Evolutionary conservation across 2,113 vertebrate genomes (phyloP), one percentile per base, ranked within the genome.

Genomic region (Geothlypis trichas): DNA sequence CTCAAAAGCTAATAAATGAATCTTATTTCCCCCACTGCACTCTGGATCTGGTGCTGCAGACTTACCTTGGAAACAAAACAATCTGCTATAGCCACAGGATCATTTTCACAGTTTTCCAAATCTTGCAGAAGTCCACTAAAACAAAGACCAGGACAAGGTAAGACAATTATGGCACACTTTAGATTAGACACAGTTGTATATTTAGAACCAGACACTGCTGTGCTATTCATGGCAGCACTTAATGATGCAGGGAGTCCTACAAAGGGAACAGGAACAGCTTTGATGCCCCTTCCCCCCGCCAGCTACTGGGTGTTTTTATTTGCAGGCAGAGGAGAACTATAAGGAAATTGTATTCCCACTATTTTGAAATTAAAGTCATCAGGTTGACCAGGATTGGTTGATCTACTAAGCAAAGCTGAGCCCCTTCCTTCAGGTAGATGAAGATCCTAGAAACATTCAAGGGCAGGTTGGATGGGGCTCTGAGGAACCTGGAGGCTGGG

Each of bases 51-150:
- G 11, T 13, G 39, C 41, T 51, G n/a, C 62, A 57, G 23, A 59
- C 97, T 98, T 98, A 99, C 99, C 99, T 99, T 99, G 87, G 99
- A 99, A 90, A 99, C 99, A 88, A 99, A 99, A 88, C 98, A 99
- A 87, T 99, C 98, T 49, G 99, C 99, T 91, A 99, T 99, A 90
- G 98, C 98, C 92, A 99, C 99, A 47, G 98, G 99, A 92, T 99
- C 98, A 47, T 98, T 98, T 93, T 99, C 98, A 97, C 99, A 99
- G 97, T 98, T 98, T 97, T 99, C 98, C 94, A 99, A 97, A 77
- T 99, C 98, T 97, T 98, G 98, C 75, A 99, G 96, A 93, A 99
- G 98, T 93, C 98, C 98, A 97, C 98, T 99, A 91, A 87, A 97
- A 87, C 47, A 94, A 92, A 89, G 81, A 74, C 75, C 22, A 92